Evolutionary conservation across 2,113 vertebrate species (phyloP).

Genomic region (Daboia siamensis): DNA sequence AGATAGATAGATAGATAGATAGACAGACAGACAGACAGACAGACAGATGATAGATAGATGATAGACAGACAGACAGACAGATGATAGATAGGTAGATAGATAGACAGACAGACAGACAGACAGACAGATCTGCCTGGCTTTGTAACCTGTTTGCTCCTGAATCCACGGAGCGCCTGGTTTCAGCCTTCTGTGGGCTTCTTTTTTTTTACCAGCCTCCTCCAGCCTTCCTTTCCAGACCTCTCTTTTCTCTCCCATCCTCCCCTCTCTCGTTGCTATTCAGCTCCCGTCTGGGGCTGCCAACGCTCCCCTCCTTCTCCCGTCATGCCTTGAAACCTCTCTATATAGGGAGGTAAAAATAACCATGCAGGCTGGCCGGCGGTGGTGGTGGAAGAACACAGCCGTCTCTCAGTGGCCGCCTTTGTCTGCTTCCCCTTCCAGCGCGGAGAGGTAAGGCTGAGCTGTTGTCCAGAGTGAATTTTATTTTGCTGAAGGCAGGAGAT

Average conservation of each 20-base stretch:
- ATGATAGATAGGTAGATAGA: too few relatives aligned
- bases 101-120: too few relatives aligned
- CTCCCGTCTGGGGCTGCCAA: conserved; percentile 2
- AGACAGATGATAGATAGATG: too few relatives aligned
- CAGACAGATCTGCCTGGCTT: too few relatives aligned
- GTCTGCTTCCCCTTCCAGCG: conserved; percentile 30
- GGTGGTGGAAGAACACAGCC: background rate
- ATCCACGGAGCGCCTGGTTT: background rate
- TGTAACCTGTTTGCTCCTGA: too few relatives aligned
- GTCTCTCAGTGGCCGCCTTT: background rate
- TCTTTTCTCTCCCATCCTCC: background rate
- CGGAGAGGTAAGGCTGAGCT: conserved; percentile 59
- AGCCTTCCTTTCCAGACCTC: background rate
- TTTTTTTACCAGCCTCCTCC: background rate
- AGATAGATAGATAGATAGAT: too few relatives aligned
- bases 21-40: too few relatives aligned
- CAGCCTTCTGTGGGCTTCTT: background rate
- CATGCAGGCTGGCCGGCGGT: conserved; percentile 43
- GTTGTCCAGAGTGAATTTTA: background rate
- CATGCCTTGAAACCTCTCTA: conserved; percentile 60
- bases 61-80: too few relatives aligned
- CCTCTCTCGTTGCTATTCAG: conserved; percentile 23
- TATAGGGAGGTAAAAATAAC: conserved; percentile 64
- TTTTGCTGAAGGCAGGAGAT: background rate
- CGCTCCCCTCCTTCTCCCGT: conserved; percentile 55